Base-by-base conservation (phyloP, 2,113 vertebrate species). In the Oophaga pumilio region DNA sequence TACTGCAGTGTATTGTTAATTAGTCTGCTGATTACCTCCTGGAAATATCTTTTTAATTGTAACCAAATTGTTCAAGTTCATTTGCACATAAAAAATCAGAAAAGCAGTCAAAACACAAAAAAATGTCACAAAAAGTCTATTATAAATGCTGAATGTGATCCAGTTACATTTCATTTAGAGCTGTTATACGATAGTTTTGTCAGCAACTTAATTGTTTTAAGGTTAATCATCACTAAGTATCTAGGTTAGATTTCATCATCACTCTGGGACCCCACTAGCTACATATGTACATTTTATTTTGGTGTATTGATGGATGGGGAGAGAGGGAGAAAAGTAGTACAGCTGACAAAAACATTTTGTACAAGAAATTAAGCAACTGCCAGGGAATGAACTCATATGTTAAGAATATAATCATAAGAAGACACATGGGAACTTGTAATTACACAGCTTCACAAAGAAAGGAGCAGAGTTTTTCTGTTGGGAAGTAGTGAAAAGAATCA, bases 401-500 rank as follows among this genome's bases (percentile, higher is more conserved):
- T 66, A 66, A 82, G 80, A 68, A 82, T 50, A 82, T 82, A 82
- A 82, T 82, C 80, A 50, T 82, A 66, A 52, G 43, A 82, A 66
- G 20, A 50, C 80, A 68, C 60, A 82, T 66, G 62, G 80, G 80
- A 82, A 50, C 80, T 26, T 79, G 76, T 79, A 79, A 82, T 82
- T 28, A 82, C 57, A 82, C 60, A 50, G 80, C 57, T 68, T 68
- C n/a, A 50, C 60, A 82, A 82, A 68, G 33, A 82, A 82, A 66
- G 43, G 57, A 81, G 56, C 57, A 66, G 60, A 82, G 33, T 82
- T 82, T 68, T n/a, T 82, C 80, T 82, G 60, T 50, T 68, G 62
- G 33, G 80, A 82, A 81, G 78, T 60, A 59, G 78, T 81, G 78
- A 60, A 81, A 82, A 82, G 80, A 66, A 68, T 82, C 80, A 82